A percentile compares a stretch with the other conserved stretches of the same genome.
phyloP scores from a whole-genome alignment of 2,797 vertebrate species.

The Bradypus variegatus region DNA sequence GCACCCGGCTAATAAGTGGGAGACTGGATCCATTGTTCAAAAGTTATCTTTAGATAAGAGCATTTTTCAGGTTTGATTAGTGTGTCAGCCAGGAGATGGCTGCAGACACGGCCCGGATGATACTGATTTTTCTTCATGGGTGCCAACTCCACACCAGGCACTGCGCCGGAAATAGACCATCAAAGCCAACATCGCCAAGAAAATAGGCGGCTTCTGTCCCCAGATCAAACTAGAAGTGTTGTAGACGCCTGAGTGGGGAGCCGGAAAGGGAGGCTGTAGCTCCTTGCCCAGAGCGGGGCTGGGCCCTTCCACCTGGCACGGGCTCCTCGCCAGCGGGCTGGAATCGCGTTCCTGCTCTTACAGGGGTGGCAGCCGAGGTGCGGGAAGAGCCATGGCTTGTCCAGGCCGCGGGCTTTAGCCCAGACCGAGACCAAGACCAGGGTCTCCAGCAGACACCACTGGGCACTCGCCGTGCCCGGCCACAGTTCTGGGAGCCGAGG shows the following conservation, averaged over 20 bases:
- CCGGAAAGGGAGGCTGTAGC: not conserved
- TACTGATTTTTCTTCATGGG: conserved; percentile 48
- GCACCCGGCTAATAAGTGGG: not conserved
- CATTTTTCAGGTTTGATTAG: conserved; percentile 67
- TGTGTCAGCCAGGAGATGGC: conserved; percentile 27
- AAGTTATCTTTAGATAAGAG: conserved; percentile 54
- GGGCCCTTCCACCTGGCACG: not conserved
- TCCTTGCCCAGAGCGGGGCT: not conserved
- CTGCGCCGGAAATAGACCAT: conserved; percentile 17
- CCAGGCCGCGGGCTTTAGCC: rapidly evolving
- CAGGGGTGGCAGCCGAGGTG: not conserved
- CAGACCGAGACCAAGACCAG: not conserved
- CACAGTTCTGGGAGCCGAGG: rapidly evolving
- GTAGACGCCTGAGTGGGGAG: not conserved
- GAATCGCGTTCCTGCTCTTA: too few relatives aligned
- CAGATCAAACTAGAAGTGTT: not conserved
- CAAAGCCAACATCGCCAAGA: not conserved
- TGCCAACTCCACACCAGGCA: not conserved
- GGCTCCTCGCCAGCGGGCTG: rapidly evolving
- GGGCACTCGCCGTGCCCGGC: rapidly evolving
- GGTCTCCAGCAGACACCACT: not conserved
- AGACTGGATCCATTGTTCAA: conserved; percentile 38
- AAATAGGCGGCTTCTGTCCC: not conserved
- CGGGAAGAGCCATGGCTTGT: rapidly evolving
- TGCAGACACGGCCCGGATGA: not conserved